Conservation (phyloP, 2,888 invertebrate genomes). For the Bombylius major region DNA sequence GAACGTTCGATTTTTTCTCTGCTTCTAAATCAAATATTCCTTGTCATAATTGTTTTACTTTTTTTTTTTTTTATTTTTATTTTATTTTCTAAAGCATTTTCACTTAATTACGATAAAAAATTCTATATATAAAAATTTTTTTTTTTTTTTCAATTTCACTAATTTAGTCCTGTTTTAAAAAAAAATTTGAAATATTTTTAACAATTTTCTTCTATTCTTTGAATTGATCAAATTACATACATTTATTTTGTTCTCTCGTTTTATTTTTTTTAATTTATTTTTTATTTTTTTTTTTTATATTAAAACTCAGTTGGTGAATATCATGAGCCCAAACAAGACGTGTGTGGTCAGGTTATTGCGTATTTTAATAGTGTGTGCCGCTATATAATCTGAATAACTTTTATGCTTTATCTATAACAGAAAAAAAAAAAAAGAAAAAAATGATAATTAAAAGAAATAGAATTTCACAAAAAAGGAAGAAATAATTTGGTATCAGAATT, state of each 20-base stretch:
- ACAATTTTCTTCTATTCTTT: no score
- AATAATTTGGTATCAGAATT: background rate
- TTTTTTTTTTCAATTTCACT: no score
- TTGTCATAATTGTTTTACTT: no score
- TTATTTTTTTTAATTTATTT: background rate
- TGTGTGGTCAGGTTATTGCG: slow-evolving; percentile 16
- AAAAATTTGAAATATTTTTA: no score
- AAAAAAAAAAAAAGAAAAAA: slow-evolving; percentile 17
- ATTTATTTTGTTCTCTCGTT: no score
- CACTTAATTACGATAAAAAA: no score
- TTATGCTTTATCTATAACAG: slow-evolving; percentile 25
- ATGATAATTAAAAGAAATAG: slow-evolving; percentile 3
- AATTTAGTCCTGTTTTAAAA: no score
- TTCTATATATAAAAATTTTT: no score
- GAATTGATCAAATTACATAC: no score
- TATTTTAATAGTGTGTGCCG: slow-evolving; percentile 14
- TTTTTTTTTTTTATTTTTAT: no score
- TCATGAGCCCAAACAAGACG: slow-evolving; percentile 30
- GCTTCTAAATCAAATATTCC: no score
- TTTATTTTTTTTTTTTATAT: slow-evolving; percentile 11
- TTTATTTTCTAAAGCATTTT: no score
- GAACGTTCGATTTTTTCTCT: background rate
- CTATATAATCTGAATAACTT: slow-evolving; percentile 19
- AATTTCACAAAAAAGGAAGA: background rate
- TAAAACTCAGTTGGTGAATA: slow-evolving; percentile 32